A percentile compares a stretch with the other conserved stretches of the same genome.
phyloP scores from a whole-genome alignment of 2,113 vertebrate species.

The Xiphias gladius region DNA sequence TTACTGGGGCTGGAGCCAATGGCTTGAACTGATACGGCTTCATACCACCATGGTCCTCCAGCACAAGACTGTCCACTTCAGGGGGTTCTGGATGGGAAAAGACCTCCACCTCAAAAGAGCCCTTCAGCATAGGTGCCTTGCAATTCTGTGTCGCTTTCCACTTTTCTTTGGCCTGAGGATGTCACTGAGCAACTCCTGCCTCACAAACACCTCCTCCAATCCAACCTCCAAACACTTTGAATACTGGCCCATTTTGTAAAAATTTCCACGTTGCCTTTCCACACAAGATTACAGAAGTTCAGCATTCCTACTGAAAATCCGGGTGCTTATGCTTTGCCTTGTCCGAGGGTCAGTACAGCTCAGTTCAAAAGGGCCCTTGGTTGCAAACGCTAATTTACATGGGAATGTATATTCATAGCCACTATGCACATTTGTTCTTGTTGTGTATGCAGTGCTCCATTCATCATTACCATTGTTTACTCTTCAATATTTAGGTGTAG shows the following conservation, averaged over 20 bases:
- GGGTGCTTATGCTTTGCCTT: constrained; percentile 1
- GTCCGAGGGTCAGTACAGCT: constrained; percentile 9
- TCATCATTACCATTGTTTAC: constrained; percentile 52
- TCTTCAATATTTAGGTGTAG: constrained; percentile 20
- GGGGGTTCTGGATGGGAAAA: too few relatives aligned
- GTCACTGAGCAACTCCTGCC: too few relatives aligned
- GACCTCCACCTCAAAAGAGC: too few relatives aligned
- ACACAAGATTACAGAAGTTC: constrained; percentile 22
- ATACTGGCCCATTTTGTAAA: neutral
- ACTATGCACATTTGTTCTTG: constrained; percentile 26
- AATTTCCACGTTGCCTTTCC: constrained; percentile 6
- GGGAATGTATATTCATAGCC: constrained; percentile 45
- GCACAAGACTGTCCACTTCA: too few relatives aligned
- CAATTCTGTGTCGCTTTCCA: too few relatives aligned
- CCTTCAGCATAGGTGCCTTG: too few relatives aligned
- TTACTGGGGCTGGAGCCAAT: too few relatives aligned
- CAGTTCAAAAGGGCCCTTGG: constrained; percentile 19
- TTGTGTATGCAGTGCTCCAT: constrained; percentile 30
- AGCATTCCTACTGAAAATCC: constrained; percentile 22
- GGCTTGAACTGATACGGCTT: too few relatives aligned
- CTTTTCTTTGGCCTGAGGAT: too few relatives aligned
- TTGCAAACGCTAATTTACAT: constrained; percentile 37
- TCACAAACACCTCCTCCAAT: too few relatives aligned
- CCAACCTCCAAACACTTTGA: neutral
- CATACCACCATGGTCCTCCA: too few relatives aligned